Percentiles rank a stretch among this genome's conserved stretches.
Evolutionary conservation across 2,888 invertebrate species (phyloP).

Genomic region (Antitype chi): DNA sequence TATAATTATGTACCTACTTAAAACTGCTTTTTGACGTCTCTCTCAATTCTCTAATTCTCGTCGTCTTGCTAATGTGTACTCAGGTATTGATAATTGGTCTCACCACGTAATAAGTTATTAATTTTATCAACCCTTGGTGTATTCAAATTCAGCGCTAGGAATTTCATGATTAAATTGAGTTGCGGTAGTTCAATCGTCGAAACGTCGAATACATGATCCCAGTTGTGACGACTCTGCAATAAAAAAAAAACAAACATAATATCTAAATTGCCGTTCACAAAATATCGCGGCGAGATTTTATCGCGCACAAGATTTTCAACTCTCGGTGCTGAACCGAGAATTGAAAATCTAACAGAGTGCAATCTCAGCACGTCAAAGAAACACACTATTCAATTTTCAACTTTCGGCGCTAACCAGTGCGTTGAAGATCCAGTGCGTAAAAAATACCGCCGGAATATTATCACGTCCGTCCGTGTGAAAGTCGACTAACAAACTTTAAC

Average conservation of each 20-base stretch:
- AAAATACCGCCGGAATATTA: no score
- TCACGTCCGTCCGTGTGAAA: no score
- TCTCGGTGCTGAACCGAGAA: no score
- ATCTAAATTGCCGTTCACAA: not conserved
- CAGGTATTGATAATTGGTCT: constrained; percentile 11
- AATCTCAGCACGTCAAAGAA: no score
- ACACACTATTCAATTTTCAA: no score
- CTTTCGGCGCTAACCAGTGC: no score
- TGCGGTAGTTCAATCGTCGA: constrained; percentile 69
- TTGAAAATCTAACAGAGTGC: no score
- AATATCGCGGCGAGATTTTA: no score
- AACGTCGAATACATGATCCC: constrained; percentile 63
- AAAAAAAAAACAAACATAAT: not conserved
- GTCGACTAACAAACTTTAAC: no score
- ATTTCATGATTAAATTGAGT: constrained; percentile 67
- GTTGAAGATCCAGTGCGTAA: no score
- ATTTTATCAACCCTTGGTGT: constrained; percentile 65
- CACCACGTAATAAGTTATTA: constrained; percentile 68
- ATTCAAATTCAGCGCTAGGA: constrained; percentile 63
- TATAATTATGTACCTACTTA: no score
- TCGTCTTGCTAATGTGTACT: not conserved
- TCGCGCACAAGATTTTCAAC: no score
- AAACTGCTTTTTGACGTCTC: not conserved
- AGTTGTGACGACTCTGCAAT: constrained; percentile 62
- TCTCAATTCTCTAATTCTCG: not conserved